phyloP scores from a whole-genome alignment of 35 echinoderm and acorn worm species.

The Apostichopus californicus region DNA sequence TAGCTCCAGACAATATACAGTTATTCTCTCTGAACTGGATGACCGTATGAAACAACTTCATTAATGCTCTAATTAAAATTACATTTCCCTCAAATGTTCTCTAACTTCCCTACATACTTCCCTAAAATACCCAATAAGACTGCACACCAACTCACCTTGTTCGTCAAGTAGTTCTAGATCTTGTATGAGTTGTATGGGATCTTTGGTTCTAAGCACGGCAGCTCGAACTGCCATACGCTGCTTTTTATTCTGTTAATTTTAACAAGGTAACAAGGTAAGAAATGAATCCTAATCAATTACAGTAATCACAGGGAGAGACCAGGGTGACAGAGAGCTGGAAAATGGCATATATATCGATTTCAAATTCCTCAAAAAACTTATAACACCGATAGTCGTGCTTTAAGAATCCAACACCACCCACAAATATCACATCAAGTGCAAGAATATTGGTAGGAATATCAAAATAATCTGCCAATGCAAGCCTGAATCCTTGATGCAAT shows the following conservation, averaged over 20 bases:
- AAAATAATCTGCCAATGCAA: too few species aligned
- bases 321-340: neutral
- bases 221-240: slow-evolving; percentile 92
- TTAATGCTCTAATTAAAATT: too few species aligned
- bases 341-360: neutral
- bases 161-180: slow-evolving; percentile 91
- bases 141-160: slow-evolving; percentile 61
- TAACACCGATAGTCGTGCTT: neutral
- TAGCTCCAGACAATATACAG: too few species aligned
- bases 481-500: too few species aligned
- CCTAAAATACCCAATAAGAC: neutral
- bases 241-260: slow-evolving; percentile 81
- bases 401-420: neutral
- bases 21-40: too few species aligned
- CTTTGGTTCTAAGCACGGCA: slow-evolving; percentile 88
- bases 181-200: slow-evolving; percentile 77
- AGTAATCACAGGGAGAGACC: neutral
- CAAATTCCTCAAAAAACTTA: neutral
- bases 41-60: too few species aligned
- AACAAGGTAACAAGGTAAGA: too few species aligned
- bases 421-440: too few species aligned
- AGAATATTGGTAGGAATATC: too few species aligned
- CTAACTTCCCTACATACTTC: neutral
- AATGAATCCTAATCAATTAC: too few species aligned
- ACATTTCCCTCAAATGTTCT: neutral